Conservation (phyloP, 2,113 vertebrate species). For the Tupaia chinensis region DNA sequence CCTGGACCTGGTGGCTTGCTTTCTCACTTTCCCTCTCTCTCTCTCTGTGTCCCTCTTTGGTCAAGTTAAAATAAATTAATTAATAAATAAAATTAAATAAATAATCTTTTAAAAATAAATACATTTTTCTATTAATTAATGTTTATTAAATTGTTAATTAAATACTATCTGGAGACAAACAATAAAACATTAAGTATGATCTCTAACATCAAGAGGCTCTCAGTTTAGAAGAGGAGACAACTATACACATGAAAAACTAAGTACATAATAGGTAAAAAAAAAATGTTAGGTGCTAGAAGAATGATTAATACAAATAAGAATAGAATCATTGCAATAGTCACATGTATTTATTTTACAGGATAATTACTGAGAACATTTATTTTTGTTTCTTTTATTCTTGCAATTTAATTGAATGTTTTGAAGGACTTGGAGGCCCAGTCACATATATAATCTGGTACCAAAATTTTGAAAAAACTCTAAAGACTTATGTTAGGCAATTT, state of each 20-base stretch:
- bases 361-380: neutral
- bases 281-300: neutral
- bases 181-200: neutral
- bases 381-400: slow-evolving; percentile 6
- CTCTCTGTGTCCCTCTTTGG: too few relatives aligned
- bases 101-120: neutral
- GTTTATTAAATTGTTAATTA: slow-evolving; percentile 42
- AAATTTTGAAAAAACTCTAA: neutral
- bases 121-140: neutral
- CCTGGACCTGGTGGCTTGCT: too few relatives aligned
- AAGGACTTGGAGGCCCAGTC: neutral
- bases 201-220: neutral
- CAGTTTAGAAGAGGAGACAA: slow-evolving; percentile 14
- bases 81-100: too few relatives aligned
- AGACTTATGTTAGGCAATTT: neutral
- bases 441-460: neutral
- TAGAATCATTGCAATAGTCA: neutral
- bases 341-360: neutral
- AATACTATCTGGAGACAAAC: neutral
- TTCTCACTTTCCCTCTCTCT: too few relatives aligned
- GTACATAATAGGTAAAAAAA: neutral
- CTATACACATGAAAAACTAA: neutral
- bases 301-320: neutral
- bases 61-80: too few relatives aligned
- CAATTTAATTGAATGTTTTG: neutral